Evolutionary conservation across 1,140 invertebrate genomes (phyloP).

Genomic region (Drosophila bocqueti): DNA sequence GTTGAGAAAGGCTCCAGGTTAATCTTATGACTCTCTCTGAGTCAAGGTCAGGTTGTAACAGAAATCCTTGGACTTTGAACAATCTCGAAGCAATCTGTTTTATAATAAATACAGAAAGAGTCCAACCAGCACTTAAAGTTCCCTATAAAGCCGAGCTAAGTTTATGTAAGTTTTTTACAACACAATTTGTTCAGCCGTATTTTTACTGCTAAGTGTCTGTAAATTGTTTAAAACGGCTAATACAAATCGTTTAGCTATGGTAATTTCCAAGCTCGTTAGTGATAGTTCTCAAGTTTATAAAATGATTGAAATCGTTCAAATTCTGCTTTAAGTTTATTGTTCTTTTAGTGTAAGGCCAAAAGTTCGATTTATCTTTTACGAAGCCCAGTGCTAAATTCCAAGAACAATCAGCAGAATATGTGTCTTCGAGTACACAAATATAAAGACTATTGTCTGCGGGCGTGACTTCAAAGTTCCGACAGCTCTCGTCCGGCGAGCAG

Average conservation of each 20-base stretch:
- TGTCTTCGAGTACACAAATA: slow-evolving; percentile 4
- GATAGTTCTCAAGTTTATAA: background rate
- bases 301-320: background rate
- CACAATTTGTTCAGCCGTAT: slow-evolving; percentile 1
- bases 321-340: background rate
- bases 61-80: slow-evolving; percentile 1
- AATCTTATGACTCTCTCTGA: slow-evolving; percentile 2
- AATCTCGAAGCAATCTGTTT: background rate
- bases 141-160: background rate
- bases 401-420: slow-evolving; percentile 31
- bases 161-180: background rate
- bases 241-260: background rate
- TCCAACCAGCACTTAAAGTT: background rate
- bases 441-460: slow-evolving; percentile 32
- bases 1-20: slow-evolving; percentile 1
- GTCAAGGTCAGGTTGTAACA: slow-evolving; percentile 23
- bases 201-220: background rate
- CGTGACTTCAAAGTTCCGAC: slow-evolving; percentile 43
- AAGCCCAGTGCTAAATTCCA: slow-evolving; percentile 6
- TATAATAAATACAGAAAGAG: background rate
- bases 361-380: slow-evolving; percentile 22
- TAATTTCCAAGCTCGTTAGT: background rate
- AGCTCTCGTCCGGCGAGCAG: slow-evolving; percentile 21
- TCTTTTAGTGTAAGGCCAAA: background rate
- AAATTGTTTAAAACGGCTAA: slow-evolving; percentile 6